phyloP scores from a whole-genome alignment of 2,113 vertebrate species.

The Thamnophis sirtalis region DNA sequence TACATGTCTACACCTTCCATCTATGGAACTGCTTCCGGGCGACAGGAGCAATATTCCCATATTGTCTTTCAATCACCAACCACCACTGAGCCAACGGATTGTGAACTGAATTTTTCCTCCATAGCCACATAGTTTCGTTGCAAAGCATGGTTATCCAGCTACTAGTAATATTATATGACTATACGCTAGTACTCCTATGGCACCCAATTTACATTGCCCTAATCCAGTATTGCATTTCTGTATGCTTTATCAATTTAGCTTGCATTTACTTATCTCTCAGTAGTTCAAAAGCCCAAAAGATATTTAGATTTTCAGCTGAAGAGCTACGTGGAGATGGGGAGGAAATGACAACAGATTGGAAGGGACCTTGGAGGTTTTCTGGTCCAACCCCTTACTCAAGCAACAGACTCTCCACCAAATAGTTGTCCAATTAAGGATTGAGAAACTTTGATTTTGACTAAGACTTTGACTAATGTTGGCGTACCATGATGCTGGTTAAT shows the following conservation, averaged over 20 bases:
- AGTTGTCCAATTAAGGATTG: constrained; percentile 46
- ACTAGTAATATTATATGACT: background rate
- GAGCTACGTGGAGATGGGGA: no score
- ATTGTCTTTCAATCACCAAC: no score
- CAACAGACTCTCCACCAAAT: background rate
- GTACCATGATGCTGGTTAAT: constrained; percentile 65
- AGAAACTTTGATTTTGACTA: no score
- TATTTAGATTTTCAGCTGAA: background rate
- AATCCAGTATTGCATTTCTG: background rate
- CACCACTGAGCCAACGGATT: no score
- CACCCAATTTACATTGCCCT: background rate
- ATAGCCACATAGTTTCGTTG: no score
- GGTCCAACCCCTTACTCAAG: background rate
- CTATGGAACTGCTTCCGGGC: no score
- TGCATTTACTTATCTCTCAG: background rate
- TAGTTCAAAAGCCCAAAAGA: background rate
- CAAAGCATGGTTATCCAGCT: no score
- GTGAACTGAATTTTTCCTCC: no score
- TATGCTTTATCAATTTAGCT: background rate
- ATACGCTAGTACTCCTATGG: background rate
- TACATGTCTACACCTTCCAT: no score
- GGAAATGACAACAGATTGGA: no score
- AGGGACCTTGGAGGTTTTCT: no score
- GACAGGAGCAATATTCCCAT: no score
- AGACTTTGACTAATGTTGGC: constrained; percentile 59